These are phyloP conservation scores for Drosophila incognita DNA, from an alignment of 2,888 invertebrate species.

Conservation along the genomic window DNA sequence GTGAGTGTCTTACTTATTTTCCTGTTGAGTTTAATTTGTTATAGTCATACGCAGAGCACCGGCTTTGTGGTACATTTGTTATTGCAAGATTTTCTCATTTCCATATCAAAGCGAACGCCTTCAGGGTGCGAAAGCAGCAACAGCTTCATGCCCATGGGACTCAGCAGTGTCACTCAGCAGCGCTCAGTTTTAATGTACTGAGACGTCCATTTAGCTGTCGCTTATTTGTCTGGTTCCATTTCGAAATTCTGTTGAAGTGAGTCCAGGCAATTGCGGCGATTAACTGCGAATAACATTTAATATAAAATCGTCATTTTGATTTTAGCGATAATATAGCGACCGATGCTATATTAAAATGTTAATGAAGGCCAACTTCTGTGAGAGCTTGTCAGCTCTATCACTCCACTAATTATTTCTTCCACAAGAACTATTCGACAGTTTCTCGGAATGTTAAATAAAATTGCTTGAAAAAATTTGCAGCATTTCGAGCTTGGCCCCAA, in stretches of 20 bases:
- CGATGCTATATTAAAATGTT: not conserved
- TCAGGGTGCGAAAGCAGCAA: constrained; percentile 19
- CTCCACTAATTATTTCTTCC: not conserved
- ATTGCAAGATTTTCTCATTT: constrained; percentile 45
- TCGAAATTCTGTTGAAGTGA: constrained; percentile 26
- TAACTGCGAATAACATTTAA: constrained; percentile 37
- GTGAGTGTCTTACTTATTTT: not conserved
- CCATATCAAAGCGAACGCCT: constrained; percentile 68
- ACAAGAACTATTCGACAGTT: not conserved
- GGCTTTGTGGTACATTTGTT: constrained; percentile 15
- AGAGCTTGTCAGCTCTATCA: not conserved
- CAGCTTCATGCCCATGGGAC: not conserved
- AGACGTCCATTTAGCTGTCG: constrained; percentile 11
- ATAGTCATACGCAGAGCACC: constrained; percentile 8
- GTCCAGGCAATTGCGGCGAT: constrained; percentile 33
- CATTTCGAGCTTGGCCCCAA: not conserved
- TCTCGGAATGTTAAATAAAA: constrained; percentile 1
- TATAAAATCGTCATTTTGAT: constrained; percentile 3
- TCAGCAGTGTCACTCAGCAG: not conserved
- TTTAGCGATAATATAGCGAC: too few species aligned
- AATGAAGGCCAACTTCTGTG: not conserved
- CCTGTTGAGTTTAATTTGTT: not conserved
- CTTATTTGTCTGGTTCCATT: constrained; percentile 21
- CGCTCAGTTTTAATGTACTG: not conserved
- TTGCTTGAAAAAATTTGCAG: constrained; percentile 1